phyloP scores from a whole-genome alignment of 2,888 invertebrate species.

The Melinaea marsaeus region DNA sequence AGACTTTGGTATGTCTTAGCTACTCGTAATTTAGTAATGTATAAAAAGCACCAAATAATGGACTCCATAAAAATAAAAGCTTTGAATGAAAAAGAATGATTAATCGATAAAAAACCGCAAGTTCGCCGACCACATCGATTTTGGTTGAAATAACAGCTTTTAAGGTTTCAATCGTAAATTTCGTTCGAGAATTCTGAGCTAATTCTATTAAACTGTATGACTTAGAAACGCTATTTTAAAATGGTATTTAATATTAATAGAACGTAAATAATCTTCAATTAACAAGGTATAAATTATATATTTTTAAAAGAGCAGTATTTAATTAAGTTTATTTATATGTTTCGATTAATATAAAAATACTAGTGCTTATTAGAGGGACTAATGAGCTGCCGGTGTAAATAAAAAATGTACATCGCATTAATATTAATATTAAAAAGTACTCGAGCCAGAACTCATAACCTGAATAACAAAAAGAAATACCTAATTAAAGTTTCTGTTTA shows the following conservation, averaged over 20 bases:
- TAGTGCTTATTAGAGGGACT: slow-evolving; percentile 19
- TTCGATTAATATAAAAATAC: no score
- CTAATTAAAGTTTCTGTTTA: slow-evolving; percentile 32
- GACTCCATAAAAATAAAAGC: background rate
- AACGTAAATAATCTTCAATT: no score
- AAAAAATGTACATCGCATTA: slow-evolving; percentile 25
- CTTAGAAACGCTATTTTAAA: background rate
- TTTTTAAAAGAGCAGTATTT: no score
- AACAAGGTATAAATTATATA: no score
- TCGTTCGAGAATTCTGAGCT: slow-evolving; percentile 4
- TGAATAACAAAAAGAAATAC: slow-evolving; percentile 12
- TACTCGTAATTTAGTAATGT: background rate
- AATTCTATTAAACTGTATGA: background rate
- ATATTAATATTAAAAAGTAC: slow-evolving; percentile 13
- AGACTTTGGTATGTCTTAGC: slow-evolving; percentile 57
- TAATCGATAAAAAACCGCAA: slow-evolving; percentile 25
- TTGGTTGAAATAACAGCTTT: slow-evolving; percentile 14
- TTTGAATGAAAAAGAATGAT: background rate
- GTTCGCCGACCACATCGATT: slow-evolving; percentile 11
- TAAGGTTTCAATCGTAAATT: slow-evolving; percentile 20
- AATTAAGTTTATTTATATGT: no score
- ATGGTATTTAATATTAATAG: background rate
- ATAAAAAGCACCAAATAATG: background rate
- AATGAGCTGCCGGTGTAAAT: slow-evolving; percentile 21
- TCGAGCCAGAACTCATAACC: background rate